A percentile compares a stretch with the other conserved stretches of the same genome.
Conservation (phyloP, 2,797 vertebrate species). For the Aulostomus chinensis region DNA sequence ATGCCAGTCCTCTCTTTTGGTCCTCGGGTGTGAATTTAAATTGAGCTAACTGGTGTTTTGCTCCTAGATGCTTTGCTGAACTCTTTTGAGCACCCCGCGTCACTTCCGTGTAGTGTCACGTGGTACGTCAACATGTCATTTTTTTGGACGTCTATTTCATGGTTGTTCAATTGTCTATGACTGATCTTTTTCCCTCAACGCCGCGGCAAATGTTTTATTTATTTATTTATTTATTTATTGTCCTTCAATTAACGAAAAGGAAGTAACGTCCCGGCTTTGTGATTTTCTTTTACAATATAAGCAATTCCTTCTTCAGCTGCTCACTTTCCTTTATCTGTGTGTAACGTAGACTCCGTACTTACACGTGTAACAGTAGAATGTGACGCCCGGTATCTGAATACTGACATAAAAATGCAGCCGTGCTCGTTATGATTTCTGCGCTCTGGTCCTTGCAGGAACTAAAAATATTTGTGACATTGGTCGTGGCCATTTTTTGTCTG, state of each 20-base stretch:
- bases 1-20: constrained; percentile 3
- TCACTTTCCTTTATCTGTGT: too few relatives aligned
- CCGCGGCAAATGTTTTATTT: too few relatives aligned
- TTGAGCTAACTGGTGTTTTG: constrained; percentile 63
- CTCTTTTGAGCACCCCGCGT: constrained; percentile 72
- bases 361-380: neutral
- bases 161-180: too few relatives aligned
- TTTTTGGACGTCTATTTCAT: too few relatives aligned
- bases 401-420: constrained; percentile 9
- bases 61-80: constrained; percentile 71
- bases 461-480: neutral
- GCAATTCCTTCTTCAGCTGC: too few relatives aligned
- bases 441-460: constrained; percentile 47
- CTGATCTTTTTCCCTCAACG: too few relatives aligned
- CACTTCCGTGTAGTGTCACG: constrained; percentile 78
- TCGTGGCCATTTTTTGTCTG: rapidly evolving
- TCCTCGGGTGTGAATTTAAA: constrained; percentile 29
- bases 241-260: too few relatives aligned
- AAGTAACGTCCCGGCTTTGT: too few relatives aligned
- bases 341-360: too few relatives aligned
- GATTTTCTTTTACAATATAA: too few relatives aligned
- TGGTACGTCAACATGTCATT: constrained; percentile 21
- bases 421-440: constrained; percentile 27
- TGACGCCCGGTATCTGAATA: neutral
- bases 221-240: too few relatives aligned